Evolutionary conservation across 1,140 invertebrate genomes (phyloP).

Genomic region (Uloborus diversus): DNA sequence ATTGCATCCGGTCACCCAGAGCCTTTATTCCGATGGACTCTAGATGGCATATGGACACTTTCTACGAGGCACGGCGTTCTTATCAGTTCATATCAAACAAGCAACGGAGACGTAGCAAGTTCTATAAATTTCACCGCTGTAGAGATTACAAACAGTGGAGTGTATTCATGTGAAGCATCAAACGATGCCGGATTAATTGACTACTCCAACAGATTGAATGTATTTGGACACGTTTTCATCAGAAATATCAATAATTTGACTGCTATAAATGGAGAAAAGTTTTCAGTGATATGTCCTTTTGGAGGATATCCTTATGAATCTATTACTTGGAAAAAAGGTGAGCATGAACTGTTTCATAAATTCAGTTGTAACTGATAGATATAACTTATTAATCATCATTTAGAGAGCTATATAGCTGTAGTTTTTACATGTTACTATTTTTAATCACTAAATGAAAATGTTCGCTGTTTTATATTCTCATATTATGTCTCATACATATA

Average conservation of each 20-base stretch:
- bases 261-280: conserved; percentile 48
- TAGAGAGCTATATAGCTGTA: no score
- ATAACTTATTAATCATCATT: no score
- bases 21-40: conserved; percentile 92
- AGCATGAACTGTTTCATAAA: conserved; percentile 5
- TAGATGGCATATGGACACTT: conserved; percentile 72
- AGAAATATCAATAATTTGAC: conserved; percentile 66
- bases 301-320: conserved; percentile 55
- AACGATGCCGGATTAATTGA: conserved; percentile 66
- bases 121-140: conserved; percentile 90
- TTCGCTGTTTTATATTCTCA: no score
- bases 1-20: conserved; percentile 88
- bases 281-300: conserved; percentile 51
- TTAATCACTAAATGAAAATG: no score
- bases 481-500: no score
- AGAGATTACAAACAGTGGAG: conserved; percentile 72
- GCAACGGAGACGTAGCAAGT: conserved; percentile 79
- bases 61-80: conserved; percentile 46
- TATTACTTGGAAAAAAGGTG: conserved; percentile 55
- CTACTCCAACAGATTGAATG: conserved; percentile 62
- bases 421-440: no score
- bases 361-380: no score
- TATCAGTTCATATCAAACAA: conserved; percentile 47
- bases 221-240: conserved; percentile 59
- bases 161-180: conserved; percentile 64